Conservation (phyloP, 2,888 invertebrate species). For the Eledone cirrhosa region DNA sequence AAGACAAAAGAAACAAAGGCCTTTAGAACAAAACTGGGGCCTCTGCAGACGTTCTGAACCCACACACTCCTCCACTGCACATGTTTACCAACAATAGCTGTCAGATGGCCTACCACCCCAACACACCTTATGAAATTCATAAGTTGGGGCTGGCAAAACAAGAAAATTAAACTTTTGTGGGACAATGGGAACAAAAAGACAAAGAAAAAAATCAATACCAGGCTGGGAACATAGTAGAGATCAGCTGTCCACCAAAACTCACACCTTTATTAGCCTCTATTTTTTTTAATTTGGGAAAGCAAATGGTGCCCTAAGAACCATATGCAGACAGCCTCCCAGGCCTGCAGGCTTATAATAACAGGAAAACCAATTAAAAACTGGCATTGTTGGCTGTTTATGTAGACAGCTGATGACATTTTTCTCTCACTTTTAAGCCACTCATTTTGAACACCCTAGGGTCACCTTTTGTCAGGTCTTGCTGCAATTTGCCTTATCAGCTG, state of each 20-base stretch:
- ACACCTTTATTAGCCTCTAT: slow-evolving; percentile 41
- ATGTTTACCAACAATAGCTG: slow-evolving; percentile 37
- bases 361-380: slow-evolving; percentile 48
- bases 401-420: slow-evolving; percentile 44
- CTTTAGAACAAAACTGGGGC: slow-evolving; percentile 31
- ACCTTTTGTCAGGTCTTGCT: slow-evolving; percentile 35
- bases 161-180: slow-evolving; percentile 57
- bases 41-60: slow-evolving; percentile 32
- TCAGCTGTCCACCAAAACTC: slow-evolving; percentile 55
- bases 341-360: slow-evolving; percentile 40
- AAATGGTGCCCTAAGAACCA: slow-evolving; percentile 46
- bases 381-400: slow-evolving; percentile 46
- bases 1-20: slow-evolving; percentile 43
- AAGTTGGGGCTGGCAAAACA: slow-evolving; percentile 47
- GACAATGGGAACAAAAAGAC: slow-evolving; percentile 60
- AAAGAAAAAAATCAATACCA: slow-evolving; percentile 62
- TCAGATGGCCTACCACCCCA: slow-evolving; percentile 40
- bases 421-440: slow-evolving; percentile 38
- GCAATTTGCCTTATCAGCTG: slow-evolving; percentile 31
- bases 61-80: slow-evolving; percentile 35
- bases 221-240: slow-evolving; percentile 42
- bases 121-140: slow-evolving; percentile 46
- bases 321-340: slow-evolving; percentile 43
- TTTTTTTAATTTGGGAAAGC: slow-evolving; percentile 34
- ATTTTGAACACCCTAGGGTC: slow-evolving; percentile 35